phyloP scores from a whole-genome alignment of 2,113 vertebrate genomes.

The Narcine bancroftii region DNA sequence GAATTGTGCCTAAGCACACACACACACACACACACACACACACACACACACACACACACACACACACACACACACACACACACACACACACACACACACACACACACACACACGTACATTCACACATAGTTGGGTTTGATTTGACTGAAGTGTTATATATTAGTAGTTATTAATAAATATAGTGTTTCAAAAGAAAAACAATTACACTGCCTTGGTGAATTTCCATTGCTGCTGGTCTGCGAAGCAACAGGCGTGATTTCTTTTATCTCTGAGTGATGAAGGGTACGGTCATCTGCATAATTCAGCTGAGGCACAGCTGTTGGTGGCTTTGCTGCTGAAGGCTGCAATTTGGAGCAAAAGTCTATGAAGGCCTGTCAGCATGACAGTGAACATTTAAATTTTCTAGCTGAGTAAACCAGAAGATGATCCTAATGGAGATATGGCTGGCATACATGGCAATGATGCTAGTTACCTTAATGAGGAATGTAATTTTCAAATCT shows the following conservation, averaged over 20 bases:
- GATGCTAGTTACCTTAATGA: slow-evolving; percentile 8
- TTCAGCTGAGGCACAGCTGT: background rate
- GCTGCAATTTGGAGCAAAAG: slow-evolving; percentile 19
- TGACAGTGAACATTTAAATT: slow-evolving; percentile 2
- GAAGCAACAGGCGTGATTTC: background rate
- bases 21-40: no score
- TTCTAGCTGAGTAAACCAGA: slow-evolving; percentile 4
- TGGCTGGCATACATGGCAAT: background rate
- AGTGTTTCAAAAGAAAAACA: no score
- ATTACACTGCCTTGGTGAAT: no score
- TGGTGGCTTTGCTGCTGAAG: slow-evolving; percentile 16
- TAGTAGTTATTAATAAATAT: no score
- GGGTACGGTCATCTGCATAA: background rate
- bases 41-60: no score
- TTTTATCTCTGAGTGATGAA: background rate
- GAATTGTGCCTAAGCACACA: no score
- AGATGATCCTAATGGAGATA: background rate
- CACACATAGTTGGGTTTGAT: no score
- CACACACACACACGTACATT: no score
- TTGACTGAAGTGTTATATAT: no score
- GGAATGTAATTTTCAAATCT: background rate
- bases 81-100: no score
- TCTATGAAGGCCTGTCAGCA: background rate
- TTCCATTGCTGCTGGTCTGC: no score
- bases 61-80: no score